Evolutionary conservation across 2,113 vertebrate genomes (phyloP), one percentile per base, ranked within the genome.

Genomic region (Spermophilus dauricus): DNA sequence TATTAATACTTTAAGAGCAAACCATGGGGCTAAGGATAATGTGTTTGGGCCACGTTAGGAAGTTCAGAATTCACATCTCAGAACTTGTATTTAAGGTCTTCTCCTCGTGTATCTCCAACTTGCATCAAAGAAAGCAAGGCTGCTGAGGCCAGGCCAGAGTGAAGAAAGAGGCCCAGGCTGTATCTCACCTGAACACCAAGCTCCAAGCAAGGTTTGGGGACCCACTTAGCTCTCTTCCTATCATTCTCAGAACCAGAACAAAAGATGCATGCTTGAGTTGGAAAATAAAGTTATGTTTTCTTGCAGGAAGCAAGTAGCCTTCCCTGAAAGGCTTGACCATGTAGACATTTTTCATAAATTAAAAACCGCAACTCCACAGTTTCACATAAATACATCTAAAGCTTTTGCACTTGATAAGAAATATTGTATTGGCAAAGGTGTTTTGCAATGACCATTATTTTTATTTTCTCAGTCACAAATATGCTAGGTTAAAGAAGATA

Each of bases 391-490:
- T 39, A 37, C 6, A 58, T 58, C 7, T 39, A 85, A 96, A 95
- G 32, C 72, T 86, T 93, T 81, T 51, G 2, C 17, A 91, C 75
- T 82, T 65, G 20, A 80, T 61, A 80, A 90, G 86, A 97, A 75
- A 72, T 84, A 39, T 13, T 77, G 11, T 37, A 88, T 67, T 91
- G 13, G 58, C 84, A 53, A 88, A 87, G 20, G 7, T 86, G 1
- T 72, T 73, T 75, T 37, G 3, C 67, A 83, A 56, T 22, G n/a
- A 77, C 30, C 8, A 72, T 16, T 83, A 86, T 73, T 95, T 86
- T 92, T 75, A 92, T 92, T 88, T 91, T 88, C 53, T 96, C 32
- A 90, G 69, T 86, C 26, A 88, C 26, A 89, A 83, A 13, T 32
- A 94, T 48, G 18, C 42, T 72, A 70, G n/a, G 42, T 85, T 89